Conservation (phyloP, 2,888 invertebrate genomes). For the Megamerina dolium region DNA sequence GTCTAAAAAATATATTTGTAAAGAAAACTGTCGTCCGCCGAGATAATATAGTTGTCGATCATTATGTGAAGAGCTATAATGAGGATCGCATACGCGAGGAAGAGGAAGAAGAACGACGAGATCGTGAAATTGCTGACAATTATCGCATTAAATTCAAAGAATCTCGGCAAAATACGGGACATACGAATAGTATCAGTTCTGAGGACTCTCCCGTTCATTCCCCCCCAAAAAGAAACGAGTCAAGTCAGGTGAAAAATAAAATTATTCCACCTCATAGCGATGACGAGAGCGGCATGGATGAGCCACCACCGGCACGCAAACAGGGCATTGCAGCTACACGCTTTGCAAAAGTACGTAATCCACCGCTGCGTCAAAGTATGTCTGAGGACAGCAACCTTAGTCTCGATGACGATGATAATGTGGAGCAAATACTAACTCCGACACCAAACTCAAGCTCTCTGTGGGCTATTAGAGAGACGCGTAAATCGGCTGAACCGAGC, state of each 20-base stretch:
- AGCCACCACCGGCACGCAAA: slow-evolving; percentile 25
- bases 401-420: slow-evolving; percentile 14
- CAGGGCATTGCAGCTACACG: slow-evolving; percentile 34
- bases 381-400: slow-evolving; percentile 24
- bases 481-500: neutral
- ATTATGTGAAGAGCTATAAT: slow-evolving; percentile 39
- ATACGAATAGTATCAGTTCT: slow-evolving; percentile 20
- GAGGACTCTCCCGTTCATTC: slow-evolving; percentile 15
- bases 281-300: slow-evolving; percentile 39
- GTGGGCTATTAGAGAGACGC: slow-evolving; percentile 15
- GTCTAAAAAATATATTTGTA: slow-evolving; percentile 40
- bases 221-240: slow-evolving; percentile 1
- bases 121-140: slow-evolving; percentile 33
- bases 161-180: slow-evolving; percentile 27
- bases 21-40: slow-evolving; percentile 38
- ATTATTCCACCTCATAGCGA: slow-evolving; percentile 27
- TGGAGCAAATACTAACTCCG: neutral
- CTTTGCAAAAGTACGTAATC: slow-evolving; percentile 30
- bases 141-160: slow-evolving; percentile 36
- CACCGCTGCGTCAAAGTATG: slow-evolving; percentile 20
- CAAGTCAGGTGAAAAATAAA: slow-evolving; percentile 1
- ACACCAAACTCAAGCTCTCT: slow-evolving; percentile 18
- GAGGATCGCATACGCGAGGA: slow-evolving; percentile 31
- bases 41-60: slow-evolving; percentile 40
- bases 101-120: slow-evolving; percentile 27